Evolutionary conservation across 2,797 vertebrate species (phyloP), one percentile per base, ranked within the genome.

Genomic region (Anomalospiza imberbis): DNA sequence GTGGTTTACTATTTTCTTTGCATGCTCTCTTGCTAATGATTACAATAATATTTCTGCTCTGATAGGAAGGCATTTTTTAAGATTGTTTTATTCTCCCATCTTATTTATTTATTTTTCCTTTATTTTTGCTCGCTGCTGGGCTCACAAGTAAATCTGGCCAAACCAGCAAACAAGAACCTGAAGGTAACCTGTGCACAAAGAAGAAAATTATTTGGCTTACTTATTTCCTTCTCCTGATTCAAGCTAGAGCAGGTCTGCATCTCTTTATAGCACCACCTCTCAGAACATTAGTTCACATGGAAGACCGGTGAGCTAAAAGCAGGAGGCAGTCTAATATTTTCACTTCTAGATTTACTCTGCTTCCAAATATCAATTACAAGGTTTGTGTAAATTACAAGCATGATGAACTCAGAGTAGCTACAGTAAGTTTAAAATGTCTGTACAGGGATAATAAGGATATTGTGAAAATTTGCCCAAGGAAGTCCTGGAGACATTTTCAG

Each of bases 401-500:
- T 82, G 93, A 80, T 96, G 95, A 97, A 96, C 94, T 94, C 61
- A 9, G 92, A 96, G 96, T 89, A 92, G 79, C 78, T 95, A 76
- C 77, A 94, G 70, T 73, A 78, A 92, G 60, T 97, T 97, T 96
- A 91, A 97, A 97, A 91, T 19, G 79, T 97, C 97, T 97, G 77
- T 94, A 89, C 40, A 60, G 68, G 94, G 78, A 97, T 97, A 97
- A 97, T 95, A 96, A 96, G 78, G 89, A 97, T 94, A 96, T 91
- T 94, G 93, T 93, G 94, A 85, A 97, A 98, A 97, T 96, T 97
- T 98, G 94, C 93, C 96, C 78, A 93, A 96, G 96, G 96, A 97
- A 97, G 96, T 97, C 93, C 96, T 88, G 81, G 92, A 95, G 97
- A 96, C 95, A 93, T 97, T 98, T 97, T 95, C 97, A 97, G 96